phyloP scores from a whole-genome alignment of 2,888 invertebrate species.

The Meiosimyza platycephala region DNA sequence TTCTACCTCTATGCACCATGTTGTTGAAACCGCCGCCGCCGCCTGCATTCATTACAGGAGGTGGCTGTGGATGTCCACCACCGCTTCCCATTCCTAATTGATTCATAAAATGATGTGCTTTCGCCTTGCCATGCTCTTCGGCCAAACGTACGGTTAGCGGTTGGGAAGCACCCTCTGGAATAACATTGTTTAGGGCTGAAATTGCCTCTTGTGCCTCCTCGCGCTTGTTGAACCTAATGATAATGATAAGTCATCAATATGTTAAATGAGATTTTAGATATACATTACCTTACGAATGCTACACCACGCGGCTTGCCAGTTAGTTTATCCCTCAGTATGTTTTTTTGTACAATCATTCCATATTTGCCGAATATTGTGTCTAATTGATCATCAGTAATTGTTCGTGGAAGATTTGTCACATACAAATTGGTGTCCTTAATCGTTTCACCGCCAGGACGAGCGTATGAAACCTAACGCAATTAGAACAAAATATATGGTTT shows the following conservation, averaged over 20 bases:
- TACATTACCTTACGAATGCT: constrained; percentile 86
- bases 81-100: constrained; percentile 58
- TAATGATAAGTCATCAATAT: not conserved
- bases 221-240: constrained; percentile 81
- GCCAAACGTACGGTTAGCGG: constrained; percentile 79
- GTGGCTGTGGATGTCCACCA: constrained; percentile 50
- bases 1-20: constrained; percentile 69
- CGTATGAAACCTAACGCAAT: constrained; percentile 80
- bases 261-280: not conserved
- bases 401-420: constrained; percentile 90
- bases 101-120: constrained; percentile 65
- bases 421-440: constrained; percentile 95
- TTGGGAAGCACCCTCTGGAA: constrained; percentile 85
- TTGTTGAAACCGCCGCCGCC: constrained; percentile 58
- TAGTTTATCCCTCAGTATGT: constrained; percentile 88
- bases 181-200: constrained; percentile 83
- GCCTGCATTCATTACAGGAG: constrained; percentile 54
- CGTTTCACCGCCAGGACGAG: constrained; percentile 89
- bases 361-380: constrained; percentile 88
- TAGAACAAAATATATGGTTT: not conserved
- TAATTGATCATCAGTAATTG: constrained; percentile 84
- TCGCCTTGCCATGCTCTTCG: constrained; percentile 67
- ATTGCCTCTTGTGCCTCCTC: constrained; percentile 93
- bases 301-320: constrained; percentile 90
- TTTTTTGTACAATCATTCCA: constrained; percentile 92